Evolutionary conservation across 2,797 vertebrate species (phyloP), one percentile per base, ranked within the genome.

Genomic region (Holocentrus rufus): DNA sequence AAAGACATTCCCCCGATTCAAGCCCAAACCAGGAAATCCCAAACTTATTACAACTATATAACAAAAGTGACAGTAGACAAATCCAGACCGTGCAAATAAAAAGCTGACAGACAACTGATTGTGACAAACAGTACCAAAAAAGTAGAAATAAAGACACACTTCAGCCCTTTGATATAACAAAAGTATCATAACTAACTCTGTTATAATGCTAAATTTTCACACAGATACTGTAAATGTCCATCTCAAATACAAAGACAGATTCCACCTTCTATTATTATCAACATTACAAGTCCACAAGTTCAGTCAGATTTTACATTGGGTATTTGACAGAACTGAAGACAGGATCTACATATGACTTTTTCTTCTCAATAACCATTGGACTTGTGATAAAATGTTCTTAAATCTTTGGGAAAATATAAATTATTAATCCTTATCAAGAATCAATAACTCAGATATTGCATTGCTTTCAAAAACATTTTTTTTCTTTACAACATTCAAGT

Each of bases 121-220:
- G 62, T 72, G 83, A 90, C 76, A 77, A 84, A 88, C 79, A 90
- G 93, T 94, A 94, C 93, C 93, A 91, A 90, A 79, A 81, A 74
- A 87, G 75, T 87, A 89, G 80, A 85, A 90, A 85, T 90, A 84
- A 85, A 83, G 56, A 85, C 73, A 89, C 82, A 88, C 85, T 72
- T 77, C 78, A 93, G 92, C 91, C 92, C 92, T 94, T 92, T 87
- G 79, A 91, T 85, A 82, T 25, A 87, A 89, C 58, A 47, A 81
- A 11, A 74, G 70, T 74, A 69, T 64, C 69, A 69, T 68, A 80
- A 58, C 64, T 75, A 85, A 75, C 87, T 71, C 58, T 72, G 80
- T 60, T 46, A 31, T 20, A 18, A 58, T 56, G 31, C 54, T 30
- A 44, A 44, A 47, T 14, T 64, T 50, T 59, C 53, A 62, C 77